Percentiles rank a stretch among this genome's conserved stretches.
Evolutionary conservation across 35 echinoderm and acorn worm genomes (phyloP).

Genomic region (Eucidaris tribuloides): DNA sequence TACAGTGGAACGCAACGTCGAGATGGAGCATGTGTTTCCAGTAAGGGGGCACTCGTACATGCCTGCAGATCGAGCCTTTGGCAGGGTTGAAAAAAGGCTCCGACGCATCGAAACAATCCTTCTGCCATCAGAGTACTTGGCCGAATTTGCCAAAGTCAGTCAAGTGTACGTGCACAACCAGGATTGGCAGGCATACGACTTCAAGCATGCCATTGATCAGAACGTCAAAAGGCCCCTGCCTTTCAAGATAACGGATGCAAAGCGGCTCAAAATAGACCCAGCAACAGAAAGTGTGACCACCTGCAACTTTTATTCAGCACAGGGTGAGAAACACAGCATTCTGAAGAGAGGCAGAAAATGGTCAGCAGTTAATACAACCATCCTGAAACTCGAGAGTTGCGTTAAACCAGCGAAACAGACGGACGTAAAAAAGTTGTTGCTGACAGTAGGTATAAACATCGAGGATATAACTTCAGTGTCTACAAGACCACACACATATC

Average conservation of each 20-base stretch:
- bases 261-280: neutral
- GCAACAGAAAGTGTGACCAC: neutral
- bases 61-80: neutral
- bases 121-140: neutral
- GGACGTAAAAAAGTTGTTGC: neutral
- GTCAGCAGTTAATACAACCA: neutral
- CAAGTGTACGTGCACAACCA: neutral
- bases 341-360: neutral
- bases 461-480: neutral
- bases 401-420: neutral
- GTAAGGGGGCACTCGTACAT: conserved; percentile 24
- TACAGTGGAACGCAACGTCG: neutral
- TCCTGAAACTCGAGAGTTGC: neutral
- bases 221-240: neutral
- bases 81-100: neutral
- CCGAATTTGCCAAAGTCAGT: neutral
- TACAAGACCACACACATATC: neutral
- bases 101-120: neutral
- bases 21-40: neutral
- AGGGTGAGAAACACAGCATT: too few relatives aligned
- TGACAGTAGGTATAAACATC: neutral
- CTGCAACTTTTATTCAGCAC: neutral
- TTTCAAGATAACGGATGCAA: neutral
- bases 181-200: neutral
- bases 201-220: neutral